These are phyloP conservation scores for Helicoverpa zea DNA, from an alignment of 1,140 invertebrate species.

Conservation along the genomic window DNA sequence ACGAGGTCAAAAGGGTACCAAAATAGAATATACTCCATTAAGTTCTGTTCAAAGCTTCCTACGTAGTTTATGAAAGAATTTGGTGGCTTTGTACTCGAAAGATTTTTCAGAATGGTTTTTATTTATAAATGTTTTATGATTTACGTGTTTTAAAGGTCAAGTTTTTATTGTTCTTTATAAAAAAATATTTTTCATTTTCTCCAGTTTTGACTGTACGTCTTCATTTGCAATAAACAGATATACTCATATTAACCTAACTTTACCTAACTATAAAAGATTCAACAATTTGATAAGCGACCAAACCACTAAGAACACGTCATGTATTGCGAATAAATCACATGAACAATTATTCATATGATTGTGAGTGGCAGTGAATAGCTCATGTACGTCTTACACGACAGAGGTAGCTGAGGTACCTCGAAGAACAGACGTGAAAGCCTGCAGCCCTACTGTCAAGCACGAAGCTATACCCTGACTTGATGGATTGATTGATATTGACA, in stretches of 20 bases:
- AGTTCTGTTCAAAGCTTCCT: not conserved
- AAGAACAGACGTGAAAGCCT: not conserved
- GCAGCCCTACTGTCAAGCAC: not conserved
- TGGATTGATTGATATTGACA: slow-evolving; percentile 42
- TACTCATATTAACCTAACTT: no score
- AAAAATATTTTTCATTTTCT: no score
- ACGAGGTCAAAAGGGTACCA: not conserved
- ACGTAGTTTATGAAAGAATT: not conserved
- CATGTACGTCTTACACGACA: no score
- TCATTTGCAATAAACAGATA: no score
- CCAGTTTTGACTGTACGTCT: no score
- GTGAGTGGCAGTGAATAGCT: not conserved
- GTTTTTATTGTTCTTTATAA: no score
- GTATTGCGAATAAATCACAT: no score
- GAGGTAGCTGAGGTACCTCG: not conserved
- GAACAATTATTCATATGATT: no score
- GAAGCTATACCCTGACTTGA: slow-evolving; percentile 1
- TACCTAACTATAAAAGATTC: no score
- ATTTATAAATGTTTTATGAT: not conserved
- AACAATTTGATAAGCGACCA: no score
- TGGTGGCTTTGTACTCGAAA: not conserved
- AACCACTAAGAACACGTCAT: no score
- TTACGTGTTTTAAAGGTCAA: no score
- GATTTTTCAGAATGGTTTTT: not conserved
- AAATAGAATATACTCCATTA: slow-evolving; percentile 19